Base-by-base conservation (phyloP, 2,113 vertebrate species). In the Istiophorus platypterus region DNA sequence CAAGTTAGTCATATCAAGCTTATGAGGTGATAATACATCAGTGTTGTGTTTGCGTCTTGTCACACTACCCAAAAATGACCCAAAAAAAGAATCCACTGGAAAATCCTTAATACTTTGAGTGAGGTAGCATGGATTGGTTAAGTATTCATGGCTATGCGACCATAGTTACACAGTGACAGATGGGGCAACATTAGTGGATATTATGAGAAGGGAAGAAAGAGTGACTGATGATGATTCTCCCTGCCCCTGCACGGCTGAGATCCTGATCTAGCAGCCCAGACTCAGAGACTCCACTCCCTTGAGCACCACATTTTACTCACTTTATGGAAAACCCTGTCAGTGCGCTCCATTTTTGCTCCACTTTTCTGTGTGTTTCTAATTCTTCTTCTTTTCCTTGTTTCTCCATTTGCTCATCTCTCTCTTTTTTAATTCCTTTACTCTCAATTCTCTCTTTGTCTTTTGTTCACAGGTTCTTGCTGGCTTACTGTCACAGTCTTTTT, bases 201-300 rank as follows among this genome's bases (percentile, higher is more conserved):
- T 83, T 79, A 79, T 59, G 37, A 76, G 62, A 76, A 22, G 29
- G 45, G 45, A 68, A 17, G 37, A 39, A 67, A 45, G 49, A 80
- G 10, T 49, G 63, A 87, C n/a, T 42, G 31, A 90, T 82, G 67
- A 59, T 72, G 85, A 85, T 81, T 63, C 68, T 6, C 64, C 20
- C 49, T 62, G 80, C 34, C 24, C 14, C 65, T 80, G 68, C 51
- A 15, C 57, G 84, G 58, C 76, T 41, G 26, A 41, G 62, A 62
- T 78, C 62, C 59, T 68, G 73, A 88, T 85, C 83, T 64, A 64
- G 72, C 37, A 39, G 72, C 42, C 26, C 52, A 54, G 66, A 62
- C 45, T 68, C 66, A 45, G 31, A 72, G 51, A 49, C 29, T 61
- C 63, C 37, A 2, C 47, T 85, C 71, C 61, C 77, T 14, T 27